phyloP scores from a whole-genome alignment of 2,888 invertebrate species.

The Cosmia pyralina region DNA sequence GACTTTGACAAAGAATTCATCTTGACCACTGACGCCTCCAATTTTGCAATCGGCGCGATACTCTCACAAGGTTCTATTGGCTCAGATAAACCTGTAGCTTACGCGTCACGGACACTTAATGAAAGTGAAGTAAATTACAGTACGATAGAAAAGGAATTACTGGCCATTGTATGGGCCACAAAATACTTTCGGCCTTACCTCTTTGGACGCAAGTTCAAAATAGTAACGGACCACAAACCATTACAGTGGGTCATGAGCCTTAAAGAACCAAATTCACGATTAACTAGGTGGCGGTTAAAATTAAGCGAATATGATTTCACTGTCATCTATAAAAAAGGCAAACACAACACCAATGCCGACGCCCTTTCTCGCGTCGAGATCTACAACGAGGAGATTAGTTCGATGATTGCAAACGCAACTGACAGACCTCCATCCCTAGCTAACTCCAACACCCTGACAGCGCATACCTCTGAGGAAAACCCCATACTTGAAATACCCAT shows the following conservation, averaged over 20 bases:
- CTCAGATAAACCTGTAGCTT: background rate
- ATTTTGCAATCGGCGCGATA: conserved; percentile 1
- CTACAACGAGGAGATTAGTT: background rate
- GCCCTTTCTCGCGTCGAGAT: background rate
- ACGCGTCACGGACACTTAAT: background rate
- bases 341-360: no score
- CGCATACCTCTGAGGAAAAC: background rate
- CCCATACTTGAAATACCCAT: conserved; percentile 3
- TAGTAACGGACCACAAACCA: no score
- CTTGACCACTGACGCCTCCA: background rate
- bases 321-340: no score
- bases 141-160: background rate
- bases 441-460: background rate
- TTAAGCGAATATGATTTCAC: no score
- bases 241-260: no score
- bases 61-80: background rate
- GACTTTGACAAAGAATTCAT: background rate
- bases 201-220: no score
- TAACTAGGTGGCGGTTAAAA: no score
- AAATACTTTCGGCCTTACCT: no score
- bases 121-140: background rate
- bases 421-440: background rate
- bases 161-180: background rate
- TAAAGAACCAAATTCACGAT: no score
- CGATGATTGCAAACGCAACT: background rate